Base-by-base conservation (phyloP, 1,140 invertebrate species). In the Mactra quadrangularis region DNA sequence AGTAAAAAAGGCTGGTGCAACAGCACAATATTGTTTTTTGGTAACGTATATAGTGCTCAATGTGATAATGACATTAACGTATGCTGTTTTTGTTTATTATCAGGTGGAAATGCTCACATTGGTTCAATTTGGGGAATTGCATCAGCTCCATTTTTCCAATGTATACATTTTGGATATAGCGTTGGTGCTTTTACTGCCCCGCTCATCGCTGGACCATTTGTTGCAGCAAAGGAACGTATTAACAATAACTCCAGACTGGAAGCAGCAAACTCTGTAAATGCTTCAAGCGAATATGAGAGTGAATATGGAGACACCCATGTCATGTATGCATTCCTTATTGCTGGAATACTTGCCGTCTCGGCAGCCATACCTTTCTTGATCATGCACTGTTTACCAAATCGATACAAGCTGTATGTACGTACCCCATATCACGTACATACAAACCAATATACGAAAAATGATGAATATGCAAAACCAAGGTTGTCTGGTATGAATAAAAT, bases 361-460 rank as follows among this genome's bases (percentile, higher is more conserved):
- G 59, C 79, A 13, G 35, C 79, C 17, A 1, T 82, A 1, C 79
- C 79, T 27, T 82, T 82, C 25, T 17, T 82, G 6, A 22, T 62
- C n/a, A 31, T 75, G 13, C 64, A 74, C 29, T 22, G 55, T 3
- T 38, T 57, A 6, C 53, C 77, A 15, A n/a, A 41, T n/a, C 35
- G 19, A 19, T 29, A 71, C 45, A 31, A 59, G 0, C 45, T 66
- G 7, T 81, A 81, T 52, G 41, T 71, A 7, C 13, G 33, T 38
- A 57, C 64, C 9, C 62, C 62, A 41, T 15, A 7, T 6, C 17
- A 47, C 7, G 27, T 7, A 41, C 6, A 41, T 15, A 15, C 6
- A 7, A 15, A 15, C 38, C 38, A 41, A 41, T 6, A 7, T 7
- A 41, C 6, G 6, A 41, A 41, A 41, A 15, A 6, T 41, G 6